Evolutionary conservation across 1,140 invertebrate species (phyloP), one percentile per base, ranked within the genome.

Genomic region (Drosophila navojoa): DNA sequence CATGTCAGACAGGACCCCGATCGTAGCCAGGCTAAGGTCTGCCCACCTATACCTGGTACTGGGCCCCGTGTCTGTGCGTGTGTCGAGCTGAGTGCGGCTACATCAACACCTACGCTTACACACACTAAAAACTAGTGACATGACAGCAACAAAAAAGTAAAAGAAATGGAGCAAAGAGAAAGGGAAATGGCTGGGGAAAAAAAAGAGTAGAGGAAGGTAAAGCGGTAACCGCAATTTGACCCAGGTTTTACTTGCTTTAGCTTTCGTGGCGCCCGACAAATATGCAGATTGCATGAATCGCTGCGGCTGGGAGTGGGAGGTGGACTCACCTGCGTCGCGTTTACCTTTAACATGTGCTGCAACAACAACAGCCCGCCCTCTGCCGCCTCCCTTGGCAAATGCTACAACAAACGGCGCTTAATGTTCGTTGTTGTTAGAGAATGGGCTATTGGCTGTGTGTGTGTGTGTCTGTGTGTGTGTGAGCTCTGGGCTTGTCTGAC

Each of bases 191-290:
- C 5, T 11, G 15, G 27, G 27, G 22, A 61, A 15, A 60, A 32
- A 7, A 9, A 32, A 6, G 7, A 32, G 6, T 7, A 32, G 32
- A 32, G 64, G 59, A 76, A 77, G 75, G 61, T 81, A 68, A 75
- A 85, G 64, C 76, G 68, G 71, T 89, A 87, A 89, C 82, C 82
- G 79, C 82, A 84, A 84, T 87, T 87, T 84, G 84, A 89, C 69
- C 79, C 79, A 67, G 73, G 82, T 82, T 87, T 82, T 89, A 79
- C 79, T 79, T 77, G 69, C 81, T 85, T 77, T 53, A 11, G 64
- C 69, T 80, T 77, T 84, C 76, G 79, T 76, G 81, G 70, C 78
- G 82, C 79, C 79, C 82, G 79, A 82, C 82, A 86, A 86, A 86
- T 86, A 87, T 86, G 84, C 84, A 86, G 82, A 87, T 82, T 79